Conservation (phyloP, 2,888 invertebrate species). For the Argyra leucocephala region DNA sequence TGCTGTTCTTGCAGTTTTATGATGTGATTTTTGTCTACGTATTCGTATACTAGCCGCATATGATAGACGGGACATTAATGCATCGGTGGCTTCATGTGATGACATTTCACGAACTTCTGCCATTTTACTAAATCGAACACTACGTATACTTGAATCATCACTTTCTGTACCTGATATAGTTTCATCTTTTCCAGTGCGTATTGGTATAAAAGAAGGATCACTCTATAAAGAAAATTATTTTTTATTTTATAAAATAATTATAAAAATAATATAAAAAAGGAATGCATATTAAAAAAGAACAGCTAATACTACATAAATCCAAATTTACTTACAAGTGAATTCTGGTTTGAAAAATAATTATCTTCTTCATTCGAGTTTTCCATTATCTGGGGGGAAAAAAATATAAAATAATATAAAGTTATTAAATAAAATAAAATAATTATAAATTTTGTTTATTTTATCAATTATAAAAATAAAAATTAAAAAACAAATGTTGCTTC, state of each 20-base stretch:
- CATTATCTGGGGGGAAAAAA: conserved; percentile 56
- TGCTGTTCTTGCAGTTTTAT: conserved; percentile 72
- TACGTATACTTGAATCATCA: conserved; percentile 74
- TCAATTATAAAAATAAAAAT: background rate
- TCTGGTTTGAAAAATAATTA: conserved; percentile 60
- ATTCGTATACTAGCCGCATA: conserved; percentile 85
- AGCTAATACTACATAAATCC: too few relatives aligned
- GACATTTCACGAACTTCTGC: conserved; percentile 83
- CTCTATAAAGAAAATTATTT: conserved; percentile 53
- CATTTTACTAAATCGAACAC: conserved; percentile 84
- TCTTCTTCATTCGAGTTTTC: conserved; percentile 71
- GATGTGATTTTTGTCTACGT: conserved; percentile 49
- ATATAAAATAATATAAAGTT: conserved; percentile 21
- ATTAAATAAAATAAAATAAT: background rate
- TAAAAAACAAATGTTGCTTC: conserved; percentile 25
- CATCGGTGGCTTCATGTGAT: conserved; percentile 83
- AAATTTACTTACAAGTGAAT: conserved; percentile 31
- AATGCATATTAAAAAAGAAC: too few relatives aligned
- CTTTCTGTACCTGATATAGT: conserved; percentile 62
- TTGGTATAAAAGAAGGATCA: conserved; percentile 84
- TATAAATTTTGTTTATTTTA: too few relatives aligned
- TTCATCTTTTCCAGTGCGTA: conserved; percentile 55
- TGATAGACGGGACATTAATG: conserved; percentile 83
- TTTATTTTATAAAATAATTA: too few relatives aligned
- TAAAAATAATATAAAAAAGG: too few relatives aligned